Evolutionary conservation across 2,888 invertebrate species (phyloP).

Genomic region (Cantharis lateralis): DNA sequence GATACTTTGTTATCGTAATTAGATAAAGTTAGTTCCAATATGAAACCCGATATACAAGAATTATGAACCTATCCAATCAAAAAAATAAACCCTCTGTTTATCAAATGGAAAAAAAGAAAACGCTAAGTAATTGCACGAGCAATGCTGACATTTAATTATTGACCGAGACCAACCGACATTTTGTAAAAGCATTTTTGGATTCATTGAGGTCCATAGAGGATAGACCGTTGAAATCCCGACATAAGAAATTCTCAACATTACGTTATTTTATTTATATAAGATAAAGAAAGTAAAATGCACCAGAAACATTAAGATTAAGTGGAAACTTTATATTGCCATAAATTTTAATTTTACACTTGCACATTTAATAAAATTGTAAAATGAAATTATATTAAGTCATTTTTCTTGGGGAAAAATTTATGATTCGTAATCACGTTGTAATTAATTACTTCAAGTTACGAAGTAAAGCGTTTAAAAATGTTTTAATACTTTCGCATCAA

Average conservation of each 20-base stretch:
- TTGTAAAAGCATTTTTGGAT: background rate
- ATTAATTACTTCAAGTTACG: background rate
- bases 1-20: too few species aligned
- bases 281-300: background rate
- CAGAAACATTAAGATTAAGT: background rate
- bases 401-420: background rate
- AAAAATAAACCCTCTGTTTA: background rate
- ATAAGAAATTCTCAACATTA: background rate
- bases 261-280: background rate
- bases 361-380: background rate
- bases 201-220: background rate
- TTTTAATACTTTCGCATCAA: background rate
- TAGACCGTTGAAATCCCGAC: background rate
- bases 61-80: background rate
- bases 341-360: background rate
- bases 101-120: background rate
- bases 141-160: background rate
- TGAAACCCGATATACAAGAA: too few species aligned
- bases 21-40: too few species aligned
- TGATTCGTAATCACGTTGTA: background rate
- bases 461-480: background rate
- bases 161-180: background rate
- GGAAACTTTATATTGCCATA: background rate
- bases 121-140: background rate
- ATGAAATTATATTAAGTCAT: background rate